Percentiles rank a stretch among this genome's conserved stretches.
phyloP scores from a whole-genome alignment of 1,140 invertebrate species.

The Diprion similis region DNA sequence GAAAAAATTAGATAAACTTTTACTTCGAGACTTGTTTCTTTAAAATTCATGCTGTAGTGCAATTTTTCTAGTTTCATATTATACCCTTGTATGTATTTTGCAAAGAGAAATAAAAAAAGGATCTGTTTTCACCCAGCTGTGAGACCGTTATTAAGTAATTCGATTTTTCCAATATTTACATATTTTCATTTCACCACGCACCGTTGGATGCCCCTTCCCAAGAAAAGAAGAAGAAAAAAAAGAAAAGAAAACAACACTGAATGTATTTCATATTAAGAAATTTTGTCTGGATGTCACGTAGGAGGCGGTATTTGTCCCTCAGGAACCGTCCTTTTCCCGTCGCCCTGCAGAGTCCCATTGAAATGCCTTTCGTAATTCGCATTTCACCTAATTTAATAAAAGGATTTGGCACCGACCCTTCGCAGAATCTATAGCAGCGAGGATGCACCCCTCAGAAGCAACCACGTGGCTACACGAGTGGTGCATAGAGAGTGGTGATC shows the following conservation, averaged over 20 bases:
- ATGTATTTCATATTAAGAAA: neutral
- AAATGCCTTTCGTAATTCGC: conserved; percentile 2
- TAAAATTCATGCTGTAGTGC: too few species aligned
- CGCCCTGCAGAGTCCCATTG: neutral
- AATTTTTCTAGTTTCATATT: too few species aligned
- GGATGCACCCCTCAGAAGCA: conserved; percentile 4
- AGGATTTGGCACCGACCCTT: neutral
- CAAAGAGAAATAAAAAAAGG: too few species aligned
- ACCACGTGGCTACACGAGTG: neutral
- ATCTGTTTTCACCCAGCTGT: too few species aligned
- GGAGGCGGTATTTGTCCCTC: neutral
- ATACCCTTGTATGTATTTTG: too few species aligned
- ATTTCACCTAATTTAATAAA: conserved; percentile 2
- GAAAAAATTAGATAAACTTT: too few species aligned
- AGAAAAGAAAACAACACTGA: neutral
- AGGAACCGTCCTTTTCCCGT: conserved; percentile 1
- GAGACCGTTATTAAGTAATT: too few species aligned
- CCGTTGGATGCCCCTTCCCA: too few species aligned
- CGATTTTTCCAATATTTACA: too few species aligned
- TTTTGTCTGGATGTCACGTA: neutral
- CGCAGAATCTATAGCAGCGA: neutral
- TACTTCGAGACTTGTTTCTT: too few species aligned
- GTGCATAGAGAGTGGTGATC: neutral
- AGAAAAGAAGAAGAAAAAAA: too few species aligned
- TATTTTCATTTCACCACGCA: too few species aligned